Conservation (phyloP, 2,888 invertebrate genomes). For the Ctenicera cuprea region DNA sequence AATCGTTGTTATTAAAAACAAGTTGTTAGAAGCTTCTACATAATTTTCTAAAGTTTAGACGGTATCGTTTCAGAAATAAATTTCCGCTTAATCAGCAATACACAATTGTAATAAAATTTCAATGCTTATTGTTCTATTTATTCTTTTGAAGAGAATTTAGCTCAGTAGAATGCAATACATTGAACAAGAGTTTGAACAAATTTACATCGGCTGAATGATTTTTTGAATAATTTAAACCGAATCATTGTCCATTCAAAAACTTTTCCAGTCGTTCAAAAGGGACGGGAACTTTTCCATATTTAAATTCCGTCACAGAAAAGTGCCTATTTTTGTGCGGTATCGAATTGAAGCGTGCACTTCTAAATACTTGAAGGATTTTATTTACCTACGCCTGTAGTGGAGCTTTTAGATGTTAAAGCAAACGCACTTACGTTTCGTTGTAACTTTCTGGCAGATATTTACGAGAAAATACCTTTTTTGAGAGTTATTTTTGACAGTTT, state of each 20-base stretch:
- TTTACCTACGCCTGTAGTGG: constrained; percentile 44
- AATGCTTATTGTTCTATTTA: constrained; percentile 15
- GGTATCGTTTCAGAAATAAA: background rate
- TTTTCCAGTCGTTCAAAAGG: constrained; percentile 32
- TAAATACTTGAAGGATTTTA: constrained; percentile 46
- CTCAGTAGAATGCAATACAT: constrained; percentile 22
- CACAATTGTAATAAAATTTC: constrained; percentile 7
- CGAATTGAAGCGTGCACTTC: constrained; percentile 40
- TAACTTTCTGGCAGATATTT: constrained; percentile 17
- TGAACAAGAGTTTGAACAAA: constrained; percentile 29
- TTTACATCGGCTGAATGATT: constrained; percentile 25
- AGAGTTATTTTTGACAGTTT: background rate
- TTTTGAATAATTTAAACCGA: constrained; percentile 33
- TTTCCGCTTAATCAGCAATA: background rate
- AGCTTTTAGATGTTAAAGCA: constrained; percentile 44
- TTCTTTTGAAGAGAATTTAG: constrained; percentile 21
- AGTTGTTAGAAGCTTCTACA: background rate
- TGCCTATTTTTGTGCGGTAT: constrained; percentile 33
- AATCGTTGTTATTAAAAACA: background rate
- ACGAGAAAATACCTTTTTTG: background rate
- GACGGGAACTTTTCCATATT: constrained; percentile 39
- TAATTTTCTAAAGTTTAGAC: background rate
- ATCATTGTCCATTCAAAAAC: constrained; percentile 37
- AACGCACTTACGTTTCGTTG: constrained; percentile 19
- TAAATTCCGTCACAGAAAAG: constrained; percentile 34